Evolutionary conservation across 1,140 invertebrate genomes (phyloP), one percentile per base, ranked within the genome.

Genomic region (Drosophila murphyi): DNA sequence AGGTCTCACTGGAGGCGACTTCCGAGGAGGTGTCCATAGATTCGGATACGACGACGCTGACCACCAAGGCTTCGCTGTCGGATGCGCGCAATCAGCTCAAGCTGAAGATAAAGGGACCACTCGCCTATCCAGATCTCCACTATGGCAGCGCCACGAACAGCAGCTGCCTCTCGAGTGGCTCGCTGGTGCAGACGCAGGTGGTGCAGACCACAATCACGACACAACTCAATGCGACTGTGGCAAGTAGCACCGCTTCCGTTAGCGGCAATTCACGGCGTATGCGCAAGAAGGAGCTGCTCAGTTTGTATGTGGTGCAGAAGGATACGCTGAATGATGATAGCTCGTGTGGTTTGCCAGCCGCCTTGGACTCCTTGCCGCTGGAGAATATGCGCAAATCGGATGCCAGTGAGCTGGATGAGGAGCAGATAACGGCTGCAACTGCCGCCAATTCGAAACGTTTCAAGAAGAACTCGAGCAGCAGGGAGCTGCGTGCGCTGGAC

Each of bases 21-120:
- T 81, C 86, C 0, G 93, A 92, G 62, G 94, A 94, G 67, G 93
- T 94, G 32, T 90, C 91, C 6, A 94, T 91, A 28, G 92, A 94
- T 75, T 91, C 93, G 12, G 93, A 93, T 68, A 93, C 92, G 37
- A 93, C 92, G 7, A 93, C 77, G 5, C 92, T 92, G 77, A 94
- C 93, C 29, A 95, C 92, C 4, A 96, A 96, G 80, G 95, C 95
- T 1, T 95, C 95, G 1, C 92, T 96, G 8, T 95, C 94, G 6
- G 96, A 96, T 91, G 95, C 96, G 0, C 93, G 96, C 12, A 97
- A 97, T 93, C 97, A 97, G 81, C 91, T 98, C 1, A 98, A 98
- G 91, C 95, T 98, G 0, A 98, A 98, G 92, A 98, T 98, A 70
- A 98, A 98, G 92, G 97, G 97, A 7, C 97, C 97, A 0, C 96